Evolutionary conservation across 2,797 vertebrate species (phyloP).

Genomic region (Gallinago solitaria): DNA sequence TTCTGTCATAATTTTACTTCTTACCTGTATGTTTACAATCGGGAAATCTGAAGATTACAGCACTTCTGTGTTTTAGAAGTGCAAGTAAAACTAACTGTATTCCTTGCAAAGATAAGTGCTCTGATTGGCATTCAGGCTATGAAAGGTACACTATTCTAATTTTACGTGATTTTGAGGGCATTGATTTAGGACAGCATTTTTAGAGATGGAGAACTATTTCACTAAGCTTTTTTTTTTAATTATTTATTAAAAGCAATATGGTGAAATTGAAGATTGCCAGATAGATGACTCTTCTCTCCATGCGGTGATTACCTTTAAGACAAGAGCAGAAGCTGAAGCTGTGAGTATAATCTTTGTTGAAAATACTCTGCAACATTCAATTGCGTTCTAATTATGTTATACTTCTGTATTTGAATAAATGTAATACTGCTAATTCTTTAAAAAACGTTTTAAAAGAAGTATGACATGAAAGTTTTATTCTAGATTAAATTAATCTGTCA

Average conservation of each 20-base stretch:
- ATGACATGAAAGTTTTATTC: not conserved
- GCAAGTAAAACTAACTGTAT: not conserved
- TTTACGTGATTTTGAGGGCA: not conserved
- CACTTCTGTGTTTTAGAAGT: not conserved
- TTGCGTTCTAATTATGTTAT: not conserved
- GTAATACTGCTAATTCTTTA: not conserved
- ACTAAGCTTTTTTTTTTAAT: conserved; percentile 17
- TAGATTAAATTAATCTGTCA: not conserved
- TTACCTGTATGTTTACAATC: not conserved
- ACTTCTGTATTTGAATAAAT: not conserved
- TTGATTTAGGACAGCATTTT: conserved; percentile 29
- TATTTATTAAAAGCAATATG: conserved; percentile 89
- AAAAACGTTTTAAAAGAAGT: not conserved
- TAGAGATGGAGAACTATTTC: conserved; percentile 42
- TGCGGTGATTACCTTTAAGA: conserved; percentile 92
- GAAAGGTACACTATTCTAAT: not conserved
- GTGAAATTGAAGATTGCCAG: conserved; percentile 96
- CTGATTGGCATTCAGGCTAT: not conserved
- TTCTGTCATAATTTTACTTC: not conserved
- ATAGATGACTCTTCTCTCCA: conserved; percentile 88
- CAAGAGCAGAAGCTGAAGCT: conserved; percentile 92
- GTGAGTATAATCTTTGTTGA: conserved; percentile 76
- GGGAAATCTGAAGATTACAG: not conserved
- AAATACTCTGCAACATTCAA: not conserved
- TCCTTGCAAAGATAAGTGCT: not conserved